Conservation (phyloP, 2,113 vertebrate genomes). For the Plotosus lineatus region DNA sequence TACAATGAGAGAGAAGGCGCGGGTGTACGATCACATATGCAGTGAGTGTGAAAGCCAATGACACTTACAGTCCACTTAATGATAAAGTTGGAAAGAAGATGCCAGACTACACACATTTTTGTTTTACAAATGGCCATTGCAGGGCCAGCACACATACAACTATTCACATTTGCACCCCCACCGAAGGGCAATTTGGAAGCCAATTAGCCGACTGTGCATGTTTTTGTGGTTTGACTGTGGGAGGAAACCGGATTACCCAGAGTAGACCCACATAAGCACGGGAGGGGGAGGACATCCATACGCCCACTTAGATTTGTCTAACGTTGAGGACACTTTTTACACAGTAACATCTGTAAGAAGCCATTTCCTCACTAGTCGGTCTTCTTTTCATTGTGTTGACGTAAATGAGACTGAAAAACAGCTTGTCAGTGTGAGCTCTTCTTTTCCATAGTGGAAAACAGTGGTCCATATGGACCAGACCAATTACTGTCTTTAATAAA, state of each 20-base stretch:
- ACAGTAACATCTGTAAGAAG: not conserved
- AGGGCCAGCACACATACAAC: too few relatives aligned
- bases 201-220: too few relatives aligned
- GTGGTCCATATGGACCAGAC: not conserved
- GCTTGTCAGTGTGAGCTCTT: not conserved
- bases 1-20: conserved; percentile 5
- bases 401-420: not conserved
- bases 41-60: not conserved
- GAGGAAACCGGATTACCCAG: too few relatives aligned
- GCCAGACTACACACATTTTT: not conserved
- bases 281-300: too few relatives aligned
- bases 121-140: not conserved
- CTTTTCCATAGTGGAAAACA: not conserved
- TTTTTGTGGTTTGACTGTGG: too few relatives aligned
- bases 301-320: too few relatives aligned
- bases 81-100: not conserved
- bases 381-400: not conserved
- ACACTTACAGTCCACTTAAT: too few relatives aligned
- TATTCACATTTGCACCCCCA: too few relatives aligned
- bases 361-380: not conserved
- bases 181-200: too few relatives aligned
- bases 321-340: not conserved
- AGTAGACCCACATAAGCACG: too few relatives aligned
- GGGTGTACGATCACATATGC: conserved; percentile 34
- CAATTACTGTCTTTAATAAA: not conserved